Evolutionary conservation across 1,140 invertebrate species (phyloP).

Genomic region (Agraylea sexmaculata): DNA sequence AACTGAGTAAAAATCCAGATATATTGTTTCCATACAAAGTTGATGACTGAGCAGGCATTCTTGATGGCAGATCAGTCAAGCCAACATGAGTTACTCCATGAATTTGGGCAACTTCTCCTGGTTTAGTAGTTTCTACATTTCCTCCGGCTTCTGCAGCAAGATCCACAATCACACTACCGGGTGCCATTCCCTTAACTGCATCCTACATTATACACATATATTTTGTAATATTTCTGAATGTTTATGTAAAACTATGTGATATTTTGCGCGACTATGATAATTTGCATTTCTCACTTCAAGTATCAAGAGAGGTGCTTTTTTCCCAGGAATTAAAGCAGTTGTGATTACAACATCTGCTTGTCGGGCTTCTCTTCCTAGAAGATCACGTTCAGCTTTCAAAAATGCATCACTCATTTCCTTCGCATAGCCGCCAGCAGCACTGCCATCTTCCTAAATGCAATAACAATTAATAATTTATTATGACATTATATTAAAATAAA

Average conservation of each 20-base stretch:
- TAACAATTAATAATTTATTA: slow-evolving; percentile 4
- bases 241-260: slow-evolving; percentile 1
- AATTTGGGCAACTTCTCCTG: slow-evolving; percentile 63
- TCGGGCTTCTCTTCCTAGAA: slow-evolving; percentile 76
- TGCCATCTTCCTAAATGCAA: slow-evolving; percentile 63
- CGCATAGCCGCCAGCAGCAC: slow-evolving; percentile 74
- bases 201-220: slow-evolving; percentile 42
- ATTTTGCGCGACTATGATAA: background rate
- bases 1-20: slow-evolving; percentile 73
- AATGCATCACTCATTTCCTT: slow-evolving; percentile 88
- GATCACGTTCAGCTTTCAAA: slow-evolving; percentile 71
- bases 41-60: slow-evolving; percentile 75
- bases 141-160: slow-evolving; percentile 81
- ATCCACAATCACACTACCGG: slow-evolving; percentile 82
- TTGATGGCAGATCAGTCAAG: slow-evolving; percentile 72
- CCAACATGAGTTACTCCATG: slow-evolving; percentile 78
- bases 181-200: slow-evolving; percentile 75
- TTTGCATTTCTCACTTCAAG: slow-evolving; percentile 48
- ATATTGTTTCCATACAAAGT: slow-evolving; percentile 86
- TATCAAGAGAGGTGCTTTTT: slow-evolving; percentile 70
- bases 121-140: slow-evolving; percentile 74
- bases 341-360: slow-evolving; percentile 74
- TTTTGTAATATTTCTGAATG: too few relatives aligned
- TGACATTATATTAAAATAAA: slow-evolving; percentile 12
- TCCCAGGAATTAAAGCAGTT: slow-evolving; percentile 84